phyloP scores from a whole-genome alignment of 1,140 invertebrate species.

The Zelostemma sp. region DNA sequence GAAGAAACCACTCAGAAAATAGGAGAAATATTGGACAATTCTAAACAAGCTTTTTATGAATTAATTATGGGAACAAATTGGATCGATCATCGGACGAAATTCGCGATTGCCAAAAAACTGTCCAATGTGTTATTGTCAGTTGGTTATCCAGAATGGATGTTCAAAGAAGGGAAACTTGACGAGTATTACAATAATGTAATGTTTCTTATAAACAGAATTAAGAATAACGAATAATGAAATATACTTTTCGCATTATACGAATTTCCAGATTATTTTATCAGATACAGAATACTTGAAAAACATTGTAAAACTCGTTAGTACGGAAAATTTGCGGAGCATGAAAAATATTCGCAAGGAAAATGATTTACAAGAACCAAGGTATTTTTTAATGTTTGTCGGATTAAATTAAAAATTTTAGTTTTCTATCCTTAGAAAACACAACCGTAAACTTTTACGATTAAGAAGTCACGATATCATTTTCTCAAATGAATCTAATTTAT shows the following conservation, averaged over 20 bases:
- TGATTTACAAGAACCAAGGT: neutral
- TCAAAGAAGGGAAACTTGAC: slow-evolving; percentile 74
- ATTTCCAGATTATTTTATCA: slow-evolving; percentile 1
- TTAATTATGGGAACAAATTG: slow-evolving; percentile 79
- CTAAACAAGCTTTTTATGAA: slow-evolving; percentile 82
- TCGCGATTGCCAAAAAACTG: slow-evolving; percentile 80
- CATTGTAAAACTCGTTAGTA: neutral
- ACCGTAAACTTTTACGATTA: no score
- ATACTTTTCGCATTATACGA: neutral
- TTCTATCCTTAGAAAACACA: no score
- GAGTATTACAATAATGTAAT: slow-evolving; percentile 77
- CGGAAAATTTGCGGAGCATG: neutral
- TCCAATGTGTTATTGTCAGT: slow-evolving; percentile 80
- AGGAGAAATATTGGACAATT: slow-evolving; percentile 77
- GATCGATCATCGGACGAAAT: slow-evolving; percentile 88
- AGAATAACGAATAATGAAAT: slow-evolving; percentile 22
- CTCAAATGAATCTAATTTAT: no score
- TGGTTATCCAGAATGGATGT: slow-evolving; percentile 85
- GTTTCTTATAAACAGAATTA: no score
- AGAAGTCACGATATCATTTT: no score
- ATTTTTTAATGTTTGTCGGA: neutral
- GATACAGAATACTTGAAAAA: neutral
- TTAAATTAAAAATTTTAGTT: neutral
- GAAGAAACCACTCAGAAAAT: slow-evolving; percentile 38
- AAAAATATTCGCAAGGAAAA: neutral